Conservation (phyloP, 37 sponge, comb jelly and placozoan species). For the Diacarnus erythraeanus region DNA sequence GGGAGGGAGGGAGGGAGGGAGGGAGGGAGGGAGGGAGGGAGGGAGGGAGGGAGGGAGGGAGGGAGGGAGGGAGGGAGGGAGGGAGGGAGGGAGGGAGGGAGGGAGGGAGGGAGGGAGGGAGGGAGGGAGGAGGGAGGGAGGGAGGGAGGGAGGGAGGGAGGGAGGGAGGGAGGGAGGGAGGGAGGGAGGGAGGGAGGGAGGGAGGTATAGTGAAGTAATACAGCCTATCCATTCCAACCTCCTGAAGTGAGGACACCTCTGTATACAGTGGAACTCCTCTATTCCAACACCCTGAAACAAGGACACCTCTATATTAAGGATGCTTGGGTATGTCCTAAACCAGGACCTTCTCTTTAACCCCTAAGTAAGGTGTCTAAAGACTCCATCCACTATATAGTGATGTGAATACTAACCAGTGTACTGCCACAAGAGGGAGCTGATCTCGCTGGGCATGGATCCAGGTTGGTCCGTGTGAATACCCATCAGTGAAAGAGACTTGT, state of each 20-base stretch:
- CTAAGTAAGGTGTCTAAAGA: not conserved
- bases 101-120: not conserved
- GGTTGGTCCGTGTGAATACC: conserved; percentile 24
- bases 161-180: not conserved
- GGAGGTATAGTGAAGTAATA: not conserved
- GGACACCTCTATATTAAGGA: no score
- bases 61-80: not conserved
- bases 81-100: not conserved
- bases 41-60: not conserved
- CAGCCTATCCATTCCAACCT: not conserved
- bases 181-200: not conserved
- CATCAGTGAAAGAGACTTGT: conserved; percentile 25
- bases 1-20: not conserved
- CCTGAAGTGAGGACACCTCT: not conserved
- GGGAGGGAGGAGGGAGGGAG: not conserved
- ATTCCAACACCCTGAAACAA: no score
- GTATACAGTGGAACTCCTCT: not conserved
- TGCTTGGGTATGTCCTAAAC: no score
- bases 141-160: not conserved
- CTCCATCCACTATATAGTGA: not conserved
- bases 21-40: not conserved
- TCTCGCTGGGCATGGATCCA: conserved; percentile 21
- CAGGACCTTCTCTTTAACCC: no score
- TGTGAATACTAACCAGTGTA: conserved; percentile 41
- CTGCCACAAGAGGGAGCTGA: conserved; percentile 42